Base-by-base conservation (phyloP, 1,140 invertebrate species). In the Eurosta solidaginis region DNA sequence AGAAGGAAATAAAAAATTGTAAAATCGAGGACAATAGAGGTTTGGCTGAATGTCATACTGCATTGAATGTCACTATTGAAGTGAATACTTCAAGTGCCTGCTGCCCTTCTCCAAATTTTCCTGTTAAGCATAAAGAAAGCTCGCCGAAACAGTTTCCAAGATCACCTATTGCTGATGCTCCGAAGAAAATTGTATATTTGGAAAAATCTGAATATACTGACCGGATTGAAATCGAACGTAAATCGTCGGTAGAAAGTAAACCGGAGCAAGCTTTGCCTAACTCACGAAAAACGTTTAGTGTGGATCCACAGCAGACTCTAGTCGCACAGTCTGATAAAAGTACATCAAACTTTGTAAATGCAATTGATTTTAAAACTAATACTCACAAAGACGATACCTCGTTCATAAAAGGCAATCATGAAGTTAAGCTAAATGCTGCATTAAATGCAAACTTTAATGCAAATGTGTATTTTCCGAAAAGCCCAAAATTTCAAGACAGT, bases 101-200 rank as follows among this genome's bases (percentile, higher is more conserved):
- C n/a, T 9, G 49, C 20, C 80, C 27, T 9, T 86, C 85, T 1
- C 85, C 85, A 6, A 54, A 49, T 27, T 86, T 86, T n/a, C 84
- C 84, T 1, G 77, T 86, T 1, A 84, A 80, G 68, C 74, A 76
- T 68, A 59, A 73, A 20, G 33, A 47, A 40, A 75, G n/a, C 20
- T 29, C 63, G 68, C 78, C 14, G 17, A 68, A 68, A 40, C 59
- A 50, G 33, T 86, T 86, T 59, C 85, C 85, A 22, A 83, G 76
- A 17, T 85, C 85, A 0, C 84, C 85, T 1, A 81, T 73, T 42
- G 80, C 81, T 29, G 17, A 14, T 10, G 22, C 25, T 10, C 6
- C 52, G 9, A 54, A 77, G 14, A 27, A 14, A 45, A 44, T 74
- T 1, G 10, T 52, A 25, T 77, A 74, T 59, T 49, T 79, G n/a